Percentiles rank a stretch among this genome's conserved stretches.
phyloP scores from a whole-genome alignment of 2,888 invertebrate genomes.

The Trichopria drosophilae region DNA sequence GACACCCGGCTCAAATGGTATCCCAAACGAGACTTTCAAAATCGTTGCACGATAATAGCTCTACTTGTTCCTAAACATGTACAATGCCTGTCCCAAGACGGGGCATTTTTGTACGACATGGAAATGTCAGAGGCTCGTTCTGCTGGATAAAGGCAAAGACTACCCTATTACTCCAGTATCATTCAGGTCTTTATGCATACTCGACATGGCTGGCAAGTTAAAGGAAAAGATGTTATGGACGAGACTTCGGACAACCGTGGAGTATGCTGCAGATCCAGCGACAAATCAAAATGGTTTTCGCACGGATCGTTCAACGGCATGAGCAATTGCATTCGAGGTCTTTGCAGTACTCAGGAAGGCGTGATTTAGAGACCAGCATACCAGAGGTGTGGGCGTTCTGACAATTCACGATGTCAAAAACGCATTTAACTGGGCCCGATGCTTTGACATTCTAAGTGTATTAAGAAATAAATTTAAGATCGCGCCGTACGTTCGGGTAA shows the following conservation, averaged over 20 bases:
- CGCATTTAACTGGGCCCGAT: slow-evolving; percentile 32
- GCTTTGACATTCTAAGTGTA: slow-evolving; percentile 29
- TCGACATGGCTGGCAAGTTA: slow-evolving; percentile 40
- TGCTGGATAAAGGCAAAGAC: slow-evolving; percentile 25
- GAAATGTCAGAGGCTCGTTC: slow-evolving; percentile 32
- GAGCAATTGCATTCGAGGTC: slow-evolving; percentile 27
- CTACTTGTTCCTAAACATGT: slow-evolving; percentile 16
- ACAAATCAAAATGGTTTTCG: slow-evolving; percentile 24
- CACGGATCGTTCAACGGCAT: slow-evolving; percentile 31
- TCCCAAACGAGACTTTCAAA: slow-evolving; percentile 36
- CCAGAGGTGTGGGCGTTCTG: neutral
- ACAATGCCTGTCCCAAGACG: slow-evolving; percentile 17
- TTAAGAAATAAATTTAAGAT: slow-evolving; percentile 30
- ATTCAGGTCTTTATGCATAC: slow-evolving; percentile 41
- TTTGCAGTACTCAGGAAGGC: neutral
- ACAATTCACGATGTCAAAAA: slow-evolving; percentile 13
- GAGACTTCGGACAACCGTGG: slow-evolving; percentile 34
- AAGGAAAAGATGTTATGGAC: slow-evolving; percentile 39
- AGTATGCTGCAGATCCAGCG: slow-evolving; percentile 18
- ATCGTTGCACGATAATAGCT: slow-evolving; percentile 17
- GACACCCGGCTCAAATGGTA: slow-evolving; percentile 37
- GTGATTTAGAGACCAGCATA: neutral
- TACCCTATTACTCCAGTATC: slow-evolving; percentile 18
- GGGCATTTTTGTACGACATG: slow-evolving; percentile 32
- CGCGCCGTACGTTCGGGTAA: slow-evolving; percentile 25